Evolutionary conservation across 2,113 vertebrate genomes (phyloP).

Genomic region (Chaenocephalus aceratus): DNA sequence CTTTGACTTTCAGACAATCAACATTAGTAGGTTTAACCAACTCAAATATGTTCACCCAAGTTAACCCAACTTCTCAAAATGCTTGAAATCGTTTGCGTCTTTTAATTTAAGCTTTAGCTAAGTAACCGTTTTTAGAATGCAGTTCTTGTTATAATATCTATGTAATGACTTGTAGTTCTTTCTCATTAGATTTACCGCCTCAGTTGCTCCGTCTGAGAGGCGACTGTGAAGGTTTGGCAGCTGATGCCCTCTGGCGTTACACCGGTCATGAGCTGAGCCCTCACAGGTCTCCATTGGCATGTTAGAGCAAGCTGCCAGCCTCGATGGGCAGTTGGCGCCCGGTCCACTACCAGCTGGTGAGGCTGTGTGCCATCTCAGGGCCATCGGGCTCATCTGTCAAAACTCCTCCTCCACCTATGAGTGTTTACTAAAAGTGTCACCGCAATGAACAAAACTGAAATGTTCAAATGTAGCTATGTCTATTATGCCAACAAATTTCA

Average conservation of each 20-base stretch:
- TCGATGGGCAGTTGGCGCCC: slow-evolving; percentile 80
- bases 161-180: slow-evolving; percentile 40
- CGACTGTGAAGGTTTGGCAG: slow-evolving; percentile 70
- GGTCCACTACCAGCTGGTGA: slow-evolving; percentile 81
- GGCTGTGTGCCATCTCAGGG: slow-evolving; percentile 67
- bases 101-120: too few species aligned
- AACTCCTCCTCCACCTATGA: slow-evolving; percentile 41
- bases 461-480: too few species aligned
- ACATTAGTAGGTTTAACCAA: too few species aligned
- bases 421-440: slow-evolving; percentile 57
- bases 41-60: too few species aligned
- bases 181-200: slow-evolving; percentile 69
- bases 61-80: too few species aligned
- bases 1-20: too few species aligned
- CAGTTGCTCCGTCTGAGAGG: slow-evolving; percentile 69
- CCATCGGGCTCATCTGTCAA: slow-evolving; percentile 77
- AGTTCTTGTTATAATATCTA: slow-evolving; percentile 28
- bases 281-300: slow-evolving; percentile 79
- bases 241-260: slow-evolving; percentile 69
- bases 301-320: slow-evolving; percentile 80
- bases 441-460: background rate
- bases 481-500: too few species aligned
- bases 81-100: too few species aligned
- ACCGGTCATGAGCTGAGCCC: slow-evolving; percentile 72
- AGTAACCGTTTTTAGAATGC: too few species aligned